Evolutionary conservation across 2,113 vertebrate species (phyloP), one percentile per base, ranked within the genome.

Genomic region (Cyprinus carpio): DNA sequence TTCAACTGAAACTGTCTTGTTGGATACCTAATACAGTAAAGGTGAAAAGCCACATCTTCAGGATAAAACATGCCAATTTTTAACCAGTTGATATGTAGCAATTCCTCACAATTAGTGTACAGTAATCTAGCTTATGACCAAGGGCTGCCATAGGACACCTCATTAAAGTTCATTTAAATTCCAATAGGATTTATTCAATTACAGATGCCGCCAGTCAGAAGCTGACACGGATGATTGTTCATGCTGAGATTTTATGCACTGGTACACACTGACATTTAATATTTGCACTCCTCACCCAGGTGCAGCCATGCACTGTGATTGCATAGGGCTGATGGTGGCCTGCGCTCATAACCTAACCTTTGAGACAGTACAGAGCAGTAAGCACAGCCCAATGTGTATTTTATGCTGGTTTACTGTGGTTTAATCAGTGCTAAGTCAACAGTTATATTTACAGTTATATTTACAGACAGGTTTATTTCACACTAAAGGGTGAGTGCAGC

Each of bases 161-260:
- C 87, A 87, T 88, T 88, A 83, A 31, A 71, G 11, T 65, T 83
- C 25, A 49, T 84, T 88, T 86, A 84, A 84, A 84, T 82, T 80
- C 77, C 62, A 72, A 62, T 43, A 29, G 64, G 46, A 80, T 85
- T 87, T 87, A 65, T 74, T 82, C 46, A 76, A 89, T 87, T 85
- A 85, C 51, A 23, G 12, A 18, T 37, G 58, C 80, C 80, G 80
- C 83, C 88, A 80, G 74, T 83, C 74, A 80, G 79, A 29, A 13
- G 4, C 65, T 67, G 65, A 75, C 58, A 80, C 6, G 60, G 25
- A 65, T 25, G 58, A 40, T 49, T 49, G 56, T 65, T 76, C 37
- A 84, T 40, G 51, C 82, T 20, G 71, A 51, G 60, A 81, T 82
- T 29, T 25, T 64, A 75, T 85, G 49, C 84, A 23, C 75, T 27